Evolutionary conservation across 2,888 invertebrate species (phyloP), one percentile per base, ranked within the genome.

Genomic region (Epirrita christyi): DNA sequence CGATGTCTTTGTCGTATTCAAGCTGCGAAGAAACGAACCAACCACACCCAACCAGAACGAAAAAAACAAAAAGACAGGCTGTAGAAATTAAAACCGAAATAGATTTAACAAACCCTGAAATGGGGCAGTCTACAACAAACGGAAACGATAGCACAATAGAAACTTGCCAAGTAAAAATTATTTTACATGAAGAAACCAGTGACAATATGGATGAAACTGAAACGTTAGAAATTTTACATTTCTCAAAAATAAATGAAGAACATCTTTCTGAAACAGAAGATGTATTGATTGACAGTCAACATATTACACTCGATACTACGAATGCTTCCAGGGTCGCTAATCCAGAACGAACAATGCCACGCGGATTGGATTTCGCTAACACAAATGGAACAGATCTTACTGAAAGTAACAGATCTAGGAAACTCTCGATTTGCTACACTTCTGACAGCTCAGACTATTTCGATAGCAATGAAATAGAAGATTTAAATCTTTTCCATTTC

Each of bases 401-500:
- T 32, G 1, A 32, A 32, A 32, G 8, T 32, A 7, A 32, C 8
- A n/a, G 6, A 36, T 36, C 11, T 36, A 36, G 36, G 11, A 36
- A 36, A 36, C 11, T 36, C 3, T 36, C 36, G 11, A 36, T 36
- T 36, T 38, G 8, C 15, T 7, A 38, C 14, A 6, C 10, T 6
- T n/a, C n/a, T 15, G 14, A 10, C 15, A 46, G 10, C 21, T 27
- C 4, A 5, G 13, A 43, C 21, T 40, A 32, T 29, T 11, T 27
- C 11, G 36, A 36, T 5, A 14, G 13, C 46, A 36, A 36, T 37
- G 43, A 43, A n/a, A 34, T 32, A n/a, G 14, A 29, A 13, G 21
- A 15, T 15, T 14, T 55, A 5, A 55, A 55, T 21, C 44, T 55
- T 5, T 43, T 43, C 48, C 55, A 55, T 44, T 55, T 55, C 29